Evolutionary conservation across 2,113 vertebrate genomes (phyloP), one percentile per base, ranked within the genome.

Genomic region (Cyprinodon tularosa): DNA sequence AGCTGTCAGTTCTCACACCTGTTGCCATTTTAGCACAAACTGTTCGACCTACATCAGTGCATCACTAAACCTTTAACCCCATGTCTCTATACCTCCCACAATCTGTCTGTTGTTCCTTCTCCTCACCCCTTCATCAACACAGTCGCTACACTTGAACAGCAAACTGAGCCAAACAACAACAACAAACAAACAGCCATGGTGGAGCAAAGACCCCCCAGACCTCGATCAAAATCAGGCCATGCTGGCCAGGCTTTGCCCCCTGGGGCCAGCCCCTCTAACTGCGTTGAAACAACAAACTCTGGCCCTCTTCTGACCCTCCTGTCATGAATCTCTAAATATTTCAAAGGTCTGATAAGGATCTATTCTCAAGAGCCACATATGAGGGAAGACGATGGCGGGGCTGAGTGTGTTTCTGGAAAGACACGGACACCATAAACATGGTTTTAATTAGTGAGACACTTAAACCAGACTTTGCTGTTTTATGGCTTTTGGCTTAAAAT

Each of bases 121-220:
- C 80, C 67, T 72, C 64, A 2, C 76, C 69, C 75, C 85, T 81
- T 80, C 84, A 86, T 89, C 81, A 82, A 68, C 77, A 71, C 70
- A 38, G 48, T 82, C 84, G 86, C 84, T 83, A 66, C 77, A 85
- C 85, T 84, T 68, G 72, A 87, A 84, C 88, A 88, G 88, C 76
- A 89, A 89, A 86, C 68, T 20, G 81, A 86, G 81, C 82, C 86
- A 88, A 90, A 91, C 90, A 90, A 88, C 86, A 91, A 89, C 86
- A 91, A 79, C 76, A 85, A 22, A 39, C 14, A 15, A 7, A 42
- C 69, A 70, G 74, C 42, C 36, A 74, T 71, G 76, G 68, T 0
- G 8, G 50, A 83, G 84, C 66, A 77, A 83, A 82, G 83, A 89
- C 88, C 86, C 88, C 89, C 85, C 86, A 89, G 78, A 78, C 87